Conservation (phyloP, 2,888 invertebrate species). For the Kryphioiulus occultus region DNA sequence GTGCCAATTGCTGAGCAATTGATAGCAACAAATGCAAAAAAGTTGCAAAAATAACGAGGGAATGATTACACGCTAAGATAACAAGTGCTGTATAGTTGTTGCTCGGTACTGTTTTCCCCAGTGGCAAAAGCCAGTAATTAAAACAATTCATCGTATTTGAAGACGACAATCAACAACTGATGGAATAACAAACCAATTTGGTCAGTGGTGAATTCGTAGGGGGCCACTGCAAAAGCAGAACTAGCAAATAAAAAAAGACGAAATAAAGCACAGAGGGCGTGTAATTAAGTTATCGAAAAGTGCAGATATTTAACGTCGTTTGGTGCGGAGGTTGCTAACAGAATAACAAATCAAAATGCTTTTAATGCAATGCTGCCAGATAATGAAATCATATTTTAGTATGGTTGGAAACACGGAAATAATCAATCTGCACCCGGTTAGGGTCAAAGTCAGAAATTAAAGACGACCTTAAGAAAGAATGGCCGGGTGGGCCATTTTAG, state of each 20-base stretch:
- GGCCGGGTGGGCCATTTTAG: neutral
- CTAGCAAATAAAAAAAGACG: neutral
- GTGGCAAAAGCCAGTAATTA: constrained; percentile 1
- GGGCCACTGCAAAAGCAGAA: constrained; percentile 4
- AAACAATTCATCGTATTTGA: constrained; percentile 35
- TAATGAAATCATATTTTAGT: constrained; percentile 35
- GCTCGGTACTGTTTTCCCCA: neutral
- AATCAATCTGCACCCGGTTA: neutral
- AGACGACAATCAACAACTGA: constrained; percentile 31
- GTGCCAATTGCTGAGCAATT: neutral
- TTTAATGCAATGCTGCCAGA: constrained; percentile 25
- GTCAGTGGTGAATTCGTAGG: neutral
- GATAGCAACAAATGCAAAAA: neutral
- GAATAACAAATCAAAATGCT: constrained; percentile 25
- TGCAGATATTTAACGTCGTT: constrained; percentile 28
- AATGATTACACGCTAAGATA: neutral
- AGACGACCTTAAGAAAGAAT: neutral
- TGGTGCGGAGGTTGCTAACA: constrained; percentile 25
- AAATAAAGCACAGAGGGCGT: neutral
- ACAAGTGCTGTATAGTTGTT: neutral
- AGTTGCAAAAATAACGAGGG: neutral
- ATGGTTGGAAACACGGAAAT: neutral
- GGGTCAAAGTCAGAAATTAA: neutral
- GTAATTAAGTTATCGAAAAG: constrained; percentile 26
- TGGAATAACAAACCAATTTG: constrained; percentile 35